Evolutionary conservation across 1,140 invertebrate species (phyloP).

Genomic region (Heterodera schachtii): DNA sequence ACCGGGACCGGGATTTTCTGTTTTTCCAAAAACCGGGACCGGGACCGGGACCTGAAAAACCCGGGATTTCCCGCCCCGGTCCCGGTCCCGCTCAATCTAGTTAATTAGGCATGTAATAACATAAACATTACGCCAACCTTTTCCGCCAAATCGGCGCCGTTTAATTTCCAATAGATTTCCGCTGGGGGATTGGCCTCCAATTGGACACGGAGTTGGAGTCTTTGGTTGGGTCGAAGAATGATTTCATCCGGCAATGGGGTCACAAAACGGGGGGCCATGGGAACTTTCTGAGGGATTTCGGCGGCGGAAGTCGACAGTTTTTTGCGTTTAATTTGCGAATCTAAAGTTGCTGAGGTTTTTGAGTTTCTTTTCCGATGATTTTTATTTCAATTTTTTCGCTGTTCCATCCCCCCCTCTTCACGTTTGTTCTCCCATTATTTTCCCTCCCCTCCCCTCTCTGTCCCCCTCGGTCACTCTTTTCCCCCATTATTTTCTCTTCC

Average conservation of each 20-base stretch:
- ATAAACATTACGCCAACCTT: not conserved
- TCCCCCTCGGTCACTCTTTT: too few relatives aligned
- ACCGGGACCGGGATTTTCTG: too few relatives aligned
- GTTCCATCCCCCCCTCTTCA: too few relatives aligned
- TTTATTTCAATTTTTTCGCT: too few relatives aligned
- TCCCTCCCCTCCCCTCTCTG: too few relatives aligned
- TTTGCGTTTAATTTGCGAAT: not conserved
- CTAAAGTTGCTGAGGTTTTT: not conserved
- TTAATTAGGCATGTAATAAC: not conserved
- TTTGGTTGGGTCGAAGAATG: slow-evolving; percentile 47
- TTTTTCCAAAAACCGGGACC: too few relatives aligned
- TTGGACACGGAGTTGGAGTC: not conserved
- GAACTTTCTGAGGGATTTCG: slow-evolving; percentile 8
- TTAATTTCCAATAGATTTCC: slow-evolving; percentile 55
- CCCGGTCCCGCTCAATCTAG: too few relatives aligned
- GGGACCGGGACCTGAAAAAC: too few relatives aligned
- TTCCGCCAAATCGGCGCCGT: slow-evolving; percentile 49
- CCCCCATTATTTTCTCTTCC: too few relatives aligned
- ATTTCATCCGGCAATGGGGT: slow-evolving; percentile 52
- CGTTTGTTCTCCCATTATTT: too few relatives aligned
- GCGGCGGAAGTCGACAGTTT: slow-evolving; percentile 11
- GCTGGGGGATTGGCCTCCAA: slow-evolving; percentile 43
- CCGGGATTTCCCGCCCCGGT: too few relatives aligned
- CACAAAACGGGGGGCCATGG: slow-evolving; percentile 53
- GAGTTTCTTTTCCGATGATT: not conserved